Base-by-base conservation (phyloP, 2,888 invertebrate species). In the Polymixis flavicincta region DNA sequence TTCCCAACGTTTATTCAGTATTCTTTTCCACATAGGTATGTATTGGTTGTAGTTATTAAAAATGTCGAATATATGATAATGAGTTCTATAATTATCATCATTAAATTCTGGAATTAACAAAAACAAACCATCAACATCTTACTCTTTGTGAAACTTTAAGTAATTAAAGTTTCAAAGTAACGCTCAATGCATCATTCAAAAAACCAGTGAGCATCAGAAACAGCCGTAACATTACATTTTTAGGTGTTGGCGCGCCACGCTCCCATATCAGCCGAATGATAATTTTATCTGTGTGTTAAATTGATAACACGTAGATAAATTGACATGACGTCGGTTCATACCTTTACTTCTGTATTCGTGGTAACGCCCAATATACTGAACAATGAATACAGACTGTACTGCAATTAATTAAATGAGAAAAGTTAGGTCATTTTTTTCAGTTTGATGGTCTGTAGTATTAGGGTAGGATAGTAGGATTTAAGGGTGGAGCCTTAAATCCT, bases 271-370 rank as follows among this genome's bases (percentile, higher is more conserved):
- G 76, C 83, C 70, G 89, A 89, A 91, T 90, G 92, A 92, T 93
- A 92, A 92, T 93, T 91, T 92, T 93, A 93, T 93, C 93, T 83
- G 80, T 76, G 83, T 88, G 90, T 89, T 89, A 89, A 90, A 89
- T 90, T 91, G 93, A 93, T 93, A 93, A 93, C 88, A 79, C 83
- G 74, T 80, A 88, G 93, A 93, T 93, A 93, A 92, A 87, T 90
- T 89, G 89, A 88, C 89, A 88, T 91, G 91, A 92, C 89, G 90
- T 90, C 83, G 87, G 82, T 80, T 70, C 76, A 69, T 84, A 81
- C 85, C 68, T 85, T 80, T 73, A 86, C 82, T 83, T 78, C 83
- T 83, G 80, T 76, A 68, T 78, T 42, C 74, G 54, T 80, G 80
- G 76, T 60, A 78, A 83, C 83, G 83, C 76, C 83, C 84, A 84